Percentiles rank a stretch among this genome's conserved stretches.
These are phyloP conservation scores for Geopemphigus sp. DNA, from an alignment of 1,140 invertebrate genomes.

Conservation along the genomic window DNA sequence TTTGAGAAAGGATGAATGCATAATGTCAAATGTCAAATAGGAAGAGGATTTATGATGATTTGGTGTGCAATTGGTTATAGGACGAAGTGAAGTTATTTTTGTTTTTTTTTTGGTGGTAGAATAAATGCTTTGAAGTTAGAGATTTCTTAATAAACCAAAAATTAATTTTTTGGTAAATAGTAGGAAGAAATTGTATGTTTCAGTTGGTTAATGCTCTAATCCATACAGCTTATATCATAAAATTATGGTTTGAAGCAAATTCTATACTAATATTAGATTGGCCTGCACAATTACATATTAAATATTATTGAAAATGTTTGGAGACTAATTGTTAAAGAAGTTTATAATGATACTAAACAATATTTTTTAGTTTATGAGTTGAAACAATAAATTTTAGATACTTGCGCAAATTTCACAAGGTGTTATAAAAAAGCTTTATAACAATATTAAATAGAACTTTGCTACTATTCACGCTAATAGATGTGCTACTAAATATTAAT, in stretches of 20 bases:
- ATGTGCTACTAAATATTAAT: no score
- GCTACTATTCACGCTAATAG: slow-evolving; percentile 13
- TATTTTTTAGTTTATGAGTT: slow-evolving; percentile 16
- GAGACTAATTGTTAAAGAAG: slow-evolving; percentile 18
- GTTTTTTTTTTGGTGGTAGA: slow-evolving; percentile 3
- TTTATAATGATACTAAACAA: slow-evolving; percentile 26
- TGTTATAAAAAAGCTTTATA: slow-evolving; percentile 29
- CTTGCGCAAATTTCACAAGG: neutral
- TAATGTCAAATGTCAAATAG: slow-evolving; percentile 38
- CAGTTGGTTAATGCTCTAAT: neutral
- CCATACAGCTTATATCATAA: slow-evolving; percentile 20
- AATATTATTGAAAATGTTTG: slow-evolving; percentile 32
- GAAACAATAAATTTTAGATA: slow-evolving; percentile 25
- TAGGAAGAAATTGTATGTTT: slow-evolving; percentile 30
- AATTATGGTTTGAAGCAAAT: slow-evolving; percentile 33
- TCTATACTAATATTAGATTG: slow-evolving; percentile 29
- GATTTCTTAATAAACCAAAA: slow-evolving; percentile 4
- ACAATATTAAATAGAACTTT: slow-evolving; percentile 19
- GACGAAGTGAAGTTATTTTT: slow-evolving; percentile 2
- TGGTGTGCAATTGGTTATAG: slow-evolving; percentile 33
- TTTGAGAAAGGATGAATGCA: neutral
- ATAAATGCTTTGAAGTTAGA: slow-evolving; percentile 31
- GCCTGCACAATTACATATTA: neutral
- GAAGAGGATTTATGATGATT: slow-evolving; percentile 8
- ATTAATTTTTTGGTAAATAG: neutral